Base-by-base conservation (phyloP, 2,888 invertebrate genomes). In the Drosophila cognata region DNA sequence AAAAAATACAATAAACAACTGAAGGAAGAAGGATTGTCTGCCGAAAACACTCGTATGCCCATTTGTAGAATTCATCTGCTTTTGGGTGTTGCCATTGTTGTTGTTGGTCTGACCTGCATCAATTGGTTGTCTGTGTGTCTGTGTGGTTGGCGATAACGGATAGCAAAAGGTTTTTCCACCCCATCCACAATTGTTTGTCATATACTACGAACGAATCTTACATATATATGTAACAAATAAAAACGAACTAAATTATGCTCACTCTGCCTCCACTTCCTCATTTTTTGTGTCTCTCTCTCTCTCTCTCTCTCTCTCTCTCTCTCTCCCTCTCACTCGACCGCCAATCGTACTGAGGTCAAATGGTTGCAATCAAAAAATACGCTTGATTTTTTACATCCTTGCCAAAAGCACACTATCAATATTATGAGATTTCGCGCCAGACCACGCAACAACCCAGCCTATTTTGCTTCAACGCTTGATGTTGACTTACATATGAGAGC, bases 391-490 rank as follows among this genome's bases (percentile, higher is more conserved):
- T 70, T 77, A 84, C 63, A 68, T 63, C 71, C 69, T 74, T 56
- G 62, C 65, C 72, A 66, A 77, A 70, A 71, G 64, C 63, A 58
- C 74, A 74, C 87, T 81, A 86, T 85, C 82, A 82, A 89, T 89
- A 82, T 88, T 88, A 85, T 89, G 89, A 88, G 85, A 85, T 89
- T 85, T 89, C 69, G 70, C 70, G 55, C 46, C 65, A 21, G 46
- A 25, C 21, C 46, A 46, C 8, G 46, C 46, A 25, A 33, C 58
- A 11, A 2, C 16, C 36, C 18, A 4, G 13, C 46, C 33, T 11
- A 51, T 28, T 13, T 18, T 25, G 28, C 48, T 21, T 18, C 18
- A 18, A 25, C 46, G 38, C 67, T 28, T 58, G 43, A 35, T 70
- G 69, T 52, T 70, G 59, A 33, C 52, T 70, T 70, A 58, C 70